phyloP scores from a whole-genome alignment of 2,113 vertebrate species.

The Crotalus viridis region DNA sequence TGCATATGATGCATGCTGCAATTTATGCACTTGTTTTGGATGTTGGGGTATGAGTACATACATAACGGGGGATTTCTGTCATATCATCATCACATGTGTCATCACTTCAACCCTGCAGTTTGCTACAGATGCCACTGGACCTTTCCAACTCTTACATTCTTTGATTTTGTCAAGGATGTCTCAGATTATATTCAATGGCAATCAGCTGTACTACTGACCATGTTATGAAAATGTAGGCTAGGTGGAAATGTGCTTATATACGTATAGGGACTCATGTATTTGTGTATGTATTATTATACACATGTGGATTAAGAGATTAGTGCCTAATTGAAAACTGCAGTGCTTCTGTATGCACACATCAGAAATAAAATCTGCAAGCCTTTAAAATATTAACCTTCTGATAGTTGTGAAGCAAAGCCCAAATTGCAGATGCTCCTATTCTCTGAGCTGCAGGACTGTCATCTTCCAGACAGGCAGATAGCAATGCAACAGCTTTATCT shows the following conservation, averaged over 20 bases:
- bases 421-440: conserved; percentile 88
- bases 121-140: background rate
- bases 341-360: background rate
- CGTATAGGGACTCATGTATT: background rate
- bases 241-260: background rate
- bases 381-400: conserved; percentile 82
- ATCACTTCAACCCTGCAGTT: background rate
- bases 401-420: conserved; percentile 90
- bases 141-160: background rate
- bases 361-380: background rate
- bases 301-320: background rate
- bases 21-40: background rate
- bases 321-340: background rate
- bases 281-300: background rate
- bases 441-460: conserved; percentile 71
- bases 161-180: background rate
- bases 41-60: background rate
- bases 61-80: background rate
- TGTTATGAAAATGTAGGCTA: background rate
- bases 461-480: conserved; percentile 83
- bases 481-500: conserved; percentile 82
- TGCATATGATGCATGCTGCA: background rate
- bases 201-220: background rate
- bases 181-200: background rate
- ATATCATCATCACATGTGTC: background rate